Conservation (phyloP, 2,113 vertebrate genomes). For the Ophiodon elongatus region DNA sequence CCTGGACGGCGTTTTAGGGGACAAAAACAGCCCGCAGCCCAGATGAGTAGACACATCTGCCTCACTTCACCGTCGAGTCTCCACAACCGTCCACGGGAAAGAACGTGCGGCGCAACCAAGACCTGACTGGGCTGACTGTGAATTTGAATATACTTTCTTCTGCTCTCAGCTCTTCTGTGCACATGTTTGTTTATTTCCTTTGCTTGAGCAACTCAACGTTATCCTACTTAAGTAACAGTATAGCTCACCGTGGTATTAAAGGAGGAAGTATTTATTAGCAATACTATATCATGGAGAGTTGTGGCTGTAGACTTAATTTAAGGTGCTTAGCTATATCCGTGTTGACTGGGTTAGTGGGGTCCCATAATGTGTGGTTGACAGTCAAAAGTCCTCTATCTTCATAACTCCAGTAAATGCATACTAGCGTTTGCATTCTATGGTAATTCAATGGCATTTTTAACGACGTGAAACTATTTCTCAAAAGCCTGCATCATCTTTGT, state of each 20-base stretch:
- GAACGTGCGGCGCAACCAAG: neutral
- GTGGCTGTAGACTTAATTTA: neutral
- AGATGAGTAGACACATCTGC: conserved; percentile 64
- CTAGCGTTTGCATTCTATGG: neutral
- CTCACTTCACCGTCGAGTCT: conserved; percentile 25
- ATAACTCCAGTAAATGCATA: neutral
- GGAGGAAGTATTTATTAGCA: neutral
- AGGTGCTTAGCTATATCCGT: neutral
- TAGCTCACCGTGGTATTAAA: neutral
- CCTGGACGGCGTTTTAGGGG: conserved; percentile 53
- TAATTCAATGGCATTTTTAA: neutral
- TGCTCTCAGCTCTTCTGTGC: neutral
- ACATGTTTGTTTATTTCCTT: neutral
- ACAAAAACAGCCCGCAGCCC: conserved; percentile 65
- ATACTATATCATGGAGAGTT: no score
- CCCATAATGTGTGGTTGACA: neutral
- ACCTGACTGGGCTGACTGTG: neutral
- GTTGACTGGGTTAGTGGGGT: neutral
- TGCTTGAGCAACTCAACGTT: neutral
- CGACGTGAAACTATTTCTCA: neutral
- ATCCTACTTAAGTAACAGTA: neutral
- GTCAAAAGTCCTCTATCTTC: neutral
- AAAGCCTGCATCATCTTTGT: neutral
- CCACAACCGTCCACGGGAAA: conserved; percentile 33
- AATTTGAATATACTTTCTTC: neutral